These are phyloP conservation scores for Xenopus borealis DNA, from an alignment of 2,113 vertebrate genomes.

Conservation along the genomic window DNA sequence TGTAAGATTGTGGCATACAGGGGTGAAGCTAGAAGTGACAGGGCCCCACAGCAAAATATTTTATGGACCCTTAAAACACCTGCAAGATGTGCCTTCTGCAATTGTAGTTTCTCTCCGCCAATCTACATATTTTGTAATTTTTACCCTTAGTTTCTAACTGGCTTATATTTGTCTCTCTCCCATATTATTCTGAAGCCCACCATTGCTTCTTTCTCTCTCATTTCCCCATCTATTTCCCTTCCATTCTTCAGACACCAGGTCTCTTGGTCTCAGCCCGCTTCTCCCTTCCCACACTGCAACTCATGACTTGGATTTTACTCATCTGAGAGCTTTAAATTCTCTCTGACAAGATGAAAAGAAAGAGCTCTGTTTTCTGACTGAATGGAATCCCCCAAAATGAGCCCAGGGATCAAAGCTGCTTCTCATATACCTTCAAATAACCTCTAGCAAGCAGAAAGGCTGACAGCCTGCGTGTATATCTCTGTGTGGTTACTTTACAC, in stretches of 20 bases:
- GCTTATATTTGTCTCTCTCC: too few species aligned
- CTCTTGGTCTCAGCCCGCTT: slow-evolving; percentile 8
- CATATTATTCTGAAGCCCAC: too few species aligned
- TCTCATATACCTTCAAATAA: slow-evolving; percentile 43
- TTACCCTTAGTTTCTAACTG: too few species aligned
- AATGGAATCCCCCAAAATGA: slow-evolving; percentile 39
- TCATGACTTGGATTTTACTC: slow-evolving; percentile 70
- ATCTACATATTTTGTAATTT: too few species aligned
- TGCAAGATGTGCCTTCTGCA: too few species aligned
- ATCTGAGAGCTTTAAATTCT: slow-evolving; percentile 70
- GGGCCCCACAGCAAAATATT: too few species aligned
- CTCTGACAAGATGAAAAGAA: slow-evolving; percentile 73
- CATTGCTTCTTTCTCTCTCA: too few species aligned
- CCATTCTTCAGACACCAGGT: slow-evolving; percentile 23
- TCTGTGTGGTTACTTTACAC: not conserved
- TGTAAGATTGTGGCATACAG: too few species aligned
- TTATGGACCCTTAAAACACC: too few species aligned
- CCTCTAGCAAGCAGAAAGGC: slow-evolving; percentile 29
- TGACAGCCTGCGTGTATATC: slow-evolving; percentile 1
- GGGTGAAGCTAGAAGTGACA: too few species aligned
- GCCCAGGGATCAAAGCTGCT: slow-evolving; percentile 39
- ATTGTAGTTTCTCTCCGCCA: too few species aligned
- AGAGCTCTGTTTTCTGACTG: slow-evolving; percentile 40
- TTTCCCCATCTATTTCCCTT: not conserved
- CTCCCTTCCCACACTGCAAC: slow-evolving; percentile 54